These are phyloP conservation scores for Holothuria leucospilota DNA, from an alignment of 53 echinoderm and acorn worm genomes.

Conservation along the genomic window DNA sequence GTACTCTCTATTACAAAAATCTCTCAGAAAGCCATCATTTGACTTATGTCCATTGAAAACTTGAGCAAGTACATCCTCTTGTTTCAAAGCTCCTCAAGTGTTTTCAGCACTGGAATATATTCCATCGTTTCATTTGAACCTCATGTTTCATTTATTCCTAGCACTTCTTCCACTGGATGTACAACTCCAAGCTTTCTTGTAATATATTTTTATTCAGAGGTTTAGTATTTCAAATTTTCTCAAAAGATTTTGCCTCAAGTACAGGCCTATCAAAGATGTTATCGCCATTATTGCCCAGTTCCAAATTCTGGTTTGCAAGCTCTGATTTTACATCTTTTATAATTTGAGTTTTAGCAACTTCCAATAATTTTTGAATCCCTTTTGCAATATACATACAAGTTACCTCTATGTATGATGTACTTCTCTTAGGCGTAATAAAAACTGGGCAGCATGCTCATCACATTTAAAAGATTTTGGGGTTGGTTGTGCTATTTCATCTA, in stretches of 20 bases:
- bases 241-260: background rate
- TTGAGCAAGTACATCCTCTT: slow-evolving; percentile 11
- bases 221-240: slow-evolving; percentile 4
- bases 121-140: background rate
- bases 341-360: background rate
- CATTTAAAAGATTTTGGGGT: background rate
- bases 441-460: slow-evolving; percentile 8
- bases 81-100: slow-evolving; percentile 24
- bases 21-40: background rate
- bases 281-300: background rate
- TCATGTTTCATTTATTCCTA: background rate
- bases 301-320: background rate
- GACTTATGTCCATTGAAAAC: slow-evolving; percentile 8
- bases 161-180: background rate
- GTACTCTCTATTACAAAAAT: background rate
- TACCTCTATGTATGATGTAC: slow-evolving; percentile 5
- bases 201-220: slow-evolving; percentile 3
- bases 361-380: background rate
- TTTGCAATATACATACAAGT: slow-evolving; percentile 4
- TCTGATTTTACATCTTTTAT: background rate
- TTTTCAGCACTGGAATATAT: background rate
- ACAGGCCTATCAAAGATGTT: background rate
- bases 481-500: background rate
- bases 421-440: slow-evolving; percentile 22
- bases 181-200: background rate